Base-by-base conservation (phyloP, 1,140 invertebrate species). In the Gryllus bimaculatus region DNA sequence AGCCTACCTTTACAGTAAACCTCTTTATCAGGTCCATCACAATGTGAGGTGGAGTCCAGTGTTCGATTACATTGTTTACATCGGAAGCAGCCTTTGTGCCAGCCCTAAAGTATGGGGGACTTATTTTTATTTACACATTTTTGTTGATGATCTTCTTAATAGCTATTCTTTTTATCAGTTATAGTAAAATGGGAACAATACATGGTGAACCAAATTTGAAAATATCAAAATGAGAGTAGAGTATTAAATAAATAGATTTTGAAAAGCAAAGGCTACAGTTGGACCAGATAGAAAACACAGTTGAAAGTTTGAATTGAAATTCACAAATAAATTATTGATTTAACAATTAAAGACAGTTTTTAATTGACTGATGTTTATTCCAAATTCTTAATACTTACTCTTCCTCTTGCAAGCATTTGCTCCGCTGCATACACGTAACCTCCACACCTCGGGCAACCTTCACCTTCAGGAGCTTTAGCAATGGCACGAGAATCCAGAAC, bases 391-490 rank as follows among this genome's bases (percentile, higher is more conserved):
- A 39, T n/a, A 89, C 90, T 93, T 88, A 95, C 94, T 88, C 92
- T 90, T 89, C 95, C 95, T 82, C 94, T 90, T 80, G 95, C 95
- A 84, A 96, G 89, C 95, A 96, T 97, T 87, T 96, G 95, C 87
- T 97, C 96, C 77, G 96, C 96, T 80, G 94, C 95, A 86, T 96
- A 98, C 26, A 97, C 96, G 84, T 89, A 96, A 82, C 96, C 96
- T 77, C 94, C 95, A 85, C 96, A 97, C 81, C 95, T 89, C 39
- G 95, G 95, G 83, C 95, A 97, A 75, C 95, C 94, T 86, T 96
- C 91, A 21, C 94, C 94, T 82, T 94, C 92, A 39, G 93, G 93
- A 54, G 94, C 94, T 85, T 93, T 92, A n/a, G 93, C 93, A 83
- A 95, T 94, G 77, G 89, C 88, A 76, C 92, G 89, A 18, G 93